These are phyloP conservation scores for Protaetia brevitarsis DNA, from an alignment of 1,140 invertebrate species.

Conservation along the genomic window DNA sequence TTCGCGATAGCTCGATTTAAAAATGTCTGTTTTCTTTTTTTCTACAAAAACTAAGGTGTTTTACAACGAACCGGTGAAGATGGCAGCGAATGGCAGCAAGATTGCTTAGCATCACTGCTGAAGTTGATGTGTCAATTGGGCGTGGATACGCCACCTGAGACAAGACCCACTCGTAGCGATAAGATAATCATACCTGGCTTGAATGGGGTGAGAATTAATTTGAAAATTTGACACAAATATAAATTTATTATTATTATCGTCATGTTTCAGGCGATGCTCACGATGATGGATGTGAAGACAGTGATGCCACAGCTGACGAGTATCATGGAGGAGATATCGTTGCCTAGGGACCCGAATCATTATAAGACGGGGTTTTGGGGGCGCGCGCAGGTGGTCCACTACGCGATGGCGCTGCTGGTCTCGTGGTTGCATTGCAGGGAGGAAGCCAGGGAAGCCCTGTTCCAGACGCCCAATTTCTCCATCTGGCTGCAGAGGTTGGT, in stretches of 20 bases:
- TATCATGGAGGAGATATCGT: slow-evolving; percentile 81
- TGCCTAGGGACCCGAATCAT: slow-evolving; percentile 72
- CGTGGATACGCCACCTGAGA: slow-evolving; percentile 57
- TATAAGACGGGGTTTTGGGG: slow-evolving; percentile 88
- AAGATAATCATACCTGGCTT: slow-evolving; percentile 44
- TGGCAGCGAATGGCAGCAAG: slow-evolving; percentile 89
- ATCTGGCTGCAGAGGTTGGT: slow-evolving; percentile 73
- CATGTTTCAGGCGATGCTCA: slow-evolving; percentile 71
- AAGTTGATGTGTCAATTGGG: slow-evolving; percentile 83
- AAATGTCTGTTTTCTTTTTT: neutral
- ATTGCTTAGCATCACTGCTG: slow-evolving; percentile 82
- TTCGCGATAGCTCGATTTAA: neutral
- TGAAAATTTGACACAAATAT: too few species aligned
- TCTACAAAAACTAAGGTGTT: slow-evolving; percentile 50
- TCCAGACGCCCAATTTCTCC: slow-evolving; percentile 64
- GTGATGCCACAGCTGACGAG: slow-evolving; percentile 80
- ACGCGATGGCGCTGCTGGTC: slow-evolving; percentile 75
- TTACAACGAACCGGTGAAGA: slow-evolving; percentile 65
- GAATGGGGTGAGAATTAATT: too few species aligned
- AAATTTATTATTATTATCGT: too few species aligned
- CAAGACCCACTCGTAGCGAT: slow-evolving; percentile 39
- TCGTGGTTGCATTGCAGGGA: slow-evolving; percentile 79
- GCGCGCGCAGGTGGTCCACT: slow-evolving; percentile 76
- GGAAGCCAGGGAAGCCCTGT: slow-evolving; percentile 62
- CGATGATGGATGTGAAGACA: slow-evolving; percentile 77